phyloP scores from a whole-genome alignment of 2,888 invertebrate species.

The Taphrorychus bicolor region DNA sequence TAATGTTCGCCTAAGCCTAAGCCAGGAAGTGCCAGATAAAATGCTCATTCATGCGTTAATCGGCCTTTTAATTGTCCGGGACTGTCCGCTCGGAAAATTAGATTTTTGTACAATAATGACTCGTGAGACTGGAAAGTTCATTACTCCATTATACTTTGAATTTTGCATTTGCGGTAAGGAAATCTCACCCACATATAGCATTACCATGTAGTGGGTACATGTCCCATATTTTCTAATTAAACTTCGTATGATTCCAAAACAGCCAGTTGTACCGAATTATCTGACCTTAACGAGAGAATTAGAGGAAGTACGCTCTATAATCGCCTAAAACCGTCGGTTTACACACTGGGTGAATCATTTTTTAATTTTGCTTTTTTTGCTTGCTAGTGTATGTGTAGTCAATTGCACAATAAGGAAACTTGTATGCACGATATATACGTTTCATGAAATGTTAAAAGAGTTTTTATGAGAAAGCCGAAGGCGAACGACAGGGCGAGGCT shows the following conservation, averaged over 20 bases:
- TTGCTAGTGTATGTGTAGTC: not conserved
- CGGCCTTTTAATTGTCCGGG: not conserved
- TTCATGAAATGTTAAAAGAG: not conserved
- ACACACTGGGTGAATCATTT: slow-evolving; percentile 8
- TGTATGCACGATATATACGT: not conserved
- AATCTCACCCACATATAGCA: not conserved
- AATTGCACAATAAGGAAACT: not conserved
- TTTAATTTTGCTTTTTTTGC: not conserved
- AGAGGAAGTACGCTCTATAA: slow-evolving; percentile 33
- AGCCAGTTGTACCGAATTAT: slow-evolving; percentile 4
- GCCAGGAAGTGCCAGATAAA: not conserved
- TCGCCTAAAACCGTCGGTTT: slow-evolving; percentile 15
- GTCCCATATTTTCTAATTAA: not conserved
- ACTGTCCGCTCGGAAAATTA: not conserved
- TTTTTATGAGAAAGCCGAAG: not conserved
- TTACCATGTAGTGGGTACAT: not conserved
- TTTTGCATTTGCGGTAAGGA: too few species aligned
- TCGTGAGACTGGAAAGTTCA: too few species aligned
- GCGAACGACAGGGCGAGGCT: not conserved
- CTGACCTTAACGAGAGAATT: slow-evolving; percentile 27
- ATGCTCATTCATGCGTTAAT: not conserved
- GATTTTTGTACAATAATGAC: not conserved
- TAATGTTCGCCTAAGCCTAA: not conserved
- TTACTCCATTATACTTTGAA: too few species aligned
- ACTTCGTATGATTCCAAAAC: not conserved